Conservation (phyloP, 2,888 invertebrate species). For the Chymomyza caudatula region DNA sequence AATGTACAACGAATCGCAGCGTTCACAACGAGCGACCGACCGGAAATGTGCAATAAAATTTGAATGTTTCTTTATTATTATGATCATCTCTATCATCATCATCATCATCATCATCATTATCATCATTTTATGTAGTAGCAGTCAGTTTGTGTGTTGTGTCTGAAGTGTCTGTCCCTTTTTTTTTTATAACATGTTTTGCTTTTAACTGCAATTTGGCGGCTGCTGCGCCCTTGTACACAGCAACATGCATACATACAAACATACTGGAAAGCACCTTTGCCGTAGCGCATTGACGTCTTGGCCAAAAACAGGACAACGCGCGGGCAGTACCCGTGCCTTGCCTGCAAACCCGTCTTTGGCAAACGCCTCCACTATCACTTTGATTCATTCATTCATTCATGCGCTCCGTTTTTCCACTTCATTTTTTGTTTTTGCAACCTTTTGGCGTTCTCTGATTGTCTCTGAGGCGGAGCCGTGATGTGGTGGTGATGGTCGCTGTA, state of each 20-base stretch:
- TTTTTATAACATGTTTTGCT: slow-evolving; percentile 35
- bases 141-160: slow-evolving; percentile 19
- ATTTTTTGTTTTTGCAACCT: not conserved
- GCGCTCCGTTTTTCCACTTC: slow-evolving; percentile 33
- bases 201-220: slow-evolving; percentile 27
- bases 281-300: slow-evolving; percentile 52
- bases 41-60: slow-evolving; percentile 75
- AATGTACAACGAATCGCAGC: slow-evolving; percentile 2
- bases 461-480: not conserved
- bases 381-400: slow-evolving; percentile 58
- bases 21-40: slow-evolving; percentile 65
- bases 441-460: not conserved
- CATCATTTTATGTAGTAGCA: slow-evolving; percentile 28
- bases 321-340: not conserved
- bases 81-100: slow-evolving; percentile 72
- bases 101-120: slow-evolving; percentile 41
- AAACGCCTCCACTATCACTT: not conserved
- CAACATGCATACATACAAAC: not conserved
- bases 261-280: not conserved
- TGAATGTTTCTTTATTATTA: slow-evolving; percentile 75
- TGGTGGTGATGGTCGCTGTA: not conserved
- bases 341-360: not conserved
- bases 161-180: slow-evolving; percentile 28
- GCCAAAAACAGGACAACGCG: slow-evolving; percentile 65
- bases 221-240: slow-evolving; percentile 26